These are phyloP conservation scores for Cliona cf. orientalis DNA, from an alignment of 37 sponge, comb jelly and placozoan species.

Conservation along the genomic window DNA sequence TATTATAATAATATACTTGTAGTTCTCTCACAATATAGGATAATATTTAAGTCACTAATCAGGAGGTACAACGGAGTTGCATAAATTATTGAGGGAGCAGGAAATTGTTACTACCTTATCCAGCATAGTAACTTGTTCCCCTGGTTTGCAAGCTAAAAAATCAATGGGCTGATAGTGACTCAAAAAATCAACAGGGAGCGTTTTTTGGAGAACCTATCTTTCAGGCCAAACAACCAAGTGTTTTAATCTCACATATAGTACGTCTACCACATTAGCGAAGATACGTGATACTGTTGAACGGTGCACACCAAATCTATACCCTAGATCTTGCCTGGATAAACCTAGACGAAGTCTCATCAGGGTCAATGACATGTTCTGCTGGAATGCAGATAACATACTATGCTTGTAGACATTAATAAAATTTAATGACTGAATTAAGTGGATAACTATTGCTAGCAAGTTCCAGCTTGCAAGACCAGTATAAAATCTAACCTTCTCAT, in stretches of 20 bases:
- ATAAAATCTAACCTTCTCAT: too few species aligned
- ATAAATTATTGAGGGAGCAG: slow-evolving; percentile 58
- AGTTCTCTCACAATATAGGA: too few species aligned
- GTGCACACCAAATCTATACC: slow-evolving; percentile 46
- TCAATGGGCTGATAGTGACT: slow-evolving; percentile 25
- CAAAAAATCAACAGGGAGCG: slow-evolving; percentile 45
- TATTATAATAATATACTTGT: too few species aligned
- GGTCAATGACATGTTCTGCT: slow-evolving; percentile 25
- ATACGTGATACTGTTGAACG: slow-evolving; percentile 36
- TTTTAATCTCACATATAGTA: slow-evolving; percentile 20
- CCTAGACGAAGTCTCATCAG: slow-evolving; percentile 36
- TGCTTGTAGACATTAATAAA: too few species aligned
- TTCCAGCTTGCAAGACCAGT: too few species aligned
- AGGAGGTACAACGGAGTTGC: slow-evolving; percentile 48
- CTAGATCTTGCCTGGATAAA: slow-evolving; percentile 23
- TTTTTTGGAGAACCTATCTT: slow-evolving; percentile 37
- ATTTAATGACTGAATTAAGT: too few species aligned
- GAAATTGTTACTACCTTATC: slow-evolving; percentile 51
- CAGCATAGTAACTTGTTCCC: not conserved
- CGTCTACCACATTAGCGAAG: slow-evolving; percentile 1
- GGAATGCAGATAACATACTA: slow-evolving; percentile 34
- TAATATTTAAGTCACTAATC: too few species aligned
- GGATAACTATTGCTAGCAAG: too few species aligned
- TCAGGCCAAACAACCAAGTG: too few species aligned
- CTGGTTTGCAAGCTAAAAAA: slow-evolving; percentile 2